These are phyloP conservation scores for Microcebus murinus DNA, from an alignment of 2,113 vertebrate species.

Conservation along the genomic window DNA sequence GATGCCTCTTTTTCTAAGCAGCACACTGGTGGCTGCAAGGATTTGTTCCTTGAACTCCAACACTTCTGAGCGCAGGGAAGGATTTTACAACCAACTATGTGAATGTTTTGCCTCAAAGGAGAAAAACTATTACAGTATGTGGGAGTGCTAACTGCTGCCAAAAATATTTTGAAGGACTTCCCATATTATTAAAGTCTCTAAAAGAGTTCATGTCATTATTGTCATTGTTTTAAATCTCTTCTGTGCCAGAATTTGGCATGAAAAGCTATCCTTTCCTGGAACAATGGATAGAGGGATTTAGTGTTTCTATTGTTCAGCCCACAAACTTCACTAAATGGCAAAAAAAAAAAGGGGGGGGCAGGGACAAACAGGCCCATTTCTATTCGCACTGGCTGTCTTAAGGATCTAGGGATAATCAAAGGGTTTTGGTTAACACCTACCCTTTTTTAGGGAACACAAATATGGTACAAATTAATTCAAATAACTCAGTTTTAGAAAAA, in stretches of 20 bases:
- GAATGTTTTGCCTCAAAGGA: constrained; percentile 39
- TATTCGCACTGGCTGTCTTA: background rate
- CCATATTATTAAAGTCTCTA: constrained; percentile 13
- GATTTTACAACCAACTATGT: background rate
- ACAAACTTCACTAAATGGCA: background rate
- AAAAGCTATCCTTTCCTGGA: constrained; percentile 52
- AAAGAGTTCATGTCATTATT: constrained; percentile 44
- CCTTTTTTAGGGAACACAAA: background rate
- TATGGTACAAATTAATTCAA: background rate
- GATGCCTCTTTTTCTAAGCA: constrained; percentile 13
- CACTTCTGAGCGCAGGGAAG: constrained; percentile 20
- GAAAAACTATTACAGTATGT: constrained; percentile 34
- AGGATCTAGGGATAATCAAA: background rate
- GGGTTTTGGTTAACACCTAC: background rate
- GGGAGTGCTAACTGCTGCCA: constrained; percentile 43
- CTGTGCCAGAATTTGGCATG: constrained; percentile 27
- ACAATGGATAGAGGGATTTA: constrained; percentile 26
- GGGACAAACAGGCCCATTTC: background rate
- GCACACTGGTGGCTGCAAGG: background rate
- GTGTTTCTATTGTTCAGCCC: constrained; percentile 23
- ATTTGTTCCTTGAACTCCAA: constrained; percentile 57
- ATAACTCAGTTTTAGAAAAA: background rate
- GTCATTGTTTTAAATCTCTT: constrained; percentile 39
- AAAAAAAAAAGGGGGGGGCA: background rate
- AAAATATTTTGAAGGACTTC: constrained; percentile 62